These are phyloP conservation scores for Lepisosteus oculatus DNA, from an alignment of 2,113 vertebrate genomes.

Conservation along the genomic window DNA sequence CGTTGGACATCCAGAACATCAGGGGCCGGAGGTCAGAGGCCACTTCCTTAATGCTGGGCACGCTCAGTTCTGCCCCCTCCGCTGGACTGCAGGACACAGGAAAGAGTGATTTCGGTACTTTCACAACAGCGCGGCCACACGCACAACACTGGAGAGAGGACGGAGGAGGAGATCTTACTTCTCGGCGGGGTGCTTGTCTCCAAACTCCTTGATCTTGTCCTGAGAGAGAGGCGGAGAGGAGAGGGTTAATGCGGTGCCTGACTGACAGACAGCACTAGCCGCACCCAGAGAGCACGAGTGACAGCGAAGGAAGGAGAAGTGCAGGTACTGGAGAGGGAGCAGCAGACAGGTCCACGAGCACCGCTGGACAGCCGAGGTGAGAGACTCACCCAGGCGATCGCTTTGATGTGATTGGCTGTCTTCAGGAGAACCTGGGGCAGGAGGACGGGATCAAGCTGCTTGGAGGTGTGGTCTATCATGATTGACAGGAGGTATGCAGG, in stretches of 20 bases:
- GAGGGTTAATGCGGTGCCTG: slow-evolving; percentile 47
- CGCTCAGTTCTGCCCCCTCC: slow-evolving; percentile 63
- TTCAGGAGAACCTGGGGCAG: slow-evolving; percentile 79
- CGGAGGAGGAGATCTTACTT: slow-evolving; percentile 68
- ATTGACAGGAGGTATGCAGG: slow-evolving; percentile 84
- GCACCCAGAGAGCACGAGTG: too few species aligned
- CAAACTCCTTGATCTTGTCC: slow-evolving; percentile 94
- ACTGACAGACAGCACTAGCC: too few species aligned
- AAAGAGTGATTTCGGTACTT: too few species aligned
- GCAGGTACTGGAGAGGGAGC: too few species aligned
- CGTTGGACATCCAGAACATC: slow-evolving; percentile 94
- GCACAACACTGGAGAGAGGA: too few species aligned
- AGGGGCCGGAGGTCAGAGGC: slow-evolving; percentile 81
- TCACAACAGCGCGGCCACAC: too few species aligned
- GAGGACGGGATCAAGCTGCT: slow-evolving; percentile 78
- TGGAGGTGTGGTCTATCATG: slow-evolving; percentile 83
- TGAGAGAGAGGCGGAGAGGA: slow-evolving; percentile 52
- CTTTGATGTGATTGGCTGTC: slow-evolving; percentile 81
- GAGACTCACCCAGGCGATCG: slow-evolving; percentile 82
- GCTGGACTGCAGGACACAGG: slow-evolving; percentile 45
- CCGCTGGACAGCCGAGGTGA: too few species aligned
- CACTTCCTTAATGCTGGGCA: slow-evolving; percentile 73
- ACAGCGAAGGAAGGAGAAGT: too few species aligned
- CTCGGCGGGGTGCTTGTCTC: slow-evolving; percentile 87
- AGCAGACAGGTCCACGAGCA: too few species aligned